Conservation (phyloP, 2,888 invertebrate genomes). For the Chesias legatella region DNA sequence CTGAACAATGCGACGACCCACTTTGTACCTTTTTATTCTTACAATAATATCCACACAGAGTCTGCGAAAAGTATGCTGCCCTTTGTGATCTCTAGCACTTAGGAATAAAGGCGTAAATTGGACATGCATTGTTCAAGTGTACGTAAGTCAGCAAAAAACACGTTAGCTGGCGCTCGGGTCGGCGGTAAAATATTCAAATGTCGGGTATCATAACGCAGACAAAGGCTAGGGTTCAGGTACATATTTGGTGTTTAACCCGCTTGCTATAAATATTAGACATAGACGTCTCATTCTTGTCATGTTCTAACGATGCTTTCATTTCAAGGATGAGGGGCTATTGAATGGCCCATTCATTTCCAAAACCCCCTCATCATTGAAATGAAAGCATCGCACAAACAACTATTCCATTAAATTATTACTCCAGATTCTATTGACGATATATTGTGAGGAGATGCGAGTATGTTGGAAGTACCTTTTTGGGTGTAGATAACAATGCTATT, state of each 20-base stretch:
- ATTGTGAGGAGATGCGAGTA: no score
- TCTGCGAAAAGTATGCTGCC: slow-evolving; percentile 20
- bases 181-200: slow-evolving; percentile 58
- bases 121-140: slow-evolving; percentile 17
- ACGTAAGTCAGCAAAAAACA: slow-evolving; percentile 36
- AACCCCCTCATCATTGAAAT: no score
- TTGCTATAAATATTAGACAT: slow-evolving; percentile 36
- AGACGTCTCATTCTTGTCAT: slow-evolving; percentile 27
- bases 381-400: no score
- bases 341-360: background rate
- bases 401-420: no score
- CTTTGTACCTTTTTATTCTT: slow-evolving; percentile 28
- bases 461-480: no score
- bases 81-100: slow-evolving; percentile 17
- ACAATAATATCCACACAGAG: slow-evolving; percentile 27
- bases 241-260: slow-evolving; percentile 33
- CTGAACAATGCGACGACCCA: slow-evolving; percentile 28
- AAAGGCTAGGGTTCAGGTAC: slow-evolving; percentile 32
- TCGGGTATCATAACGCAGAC: slow-evolving; percentile 45
- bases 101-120: slow-evolving; percentile 18
- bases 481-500: no score
- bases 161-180: slow-evolving; percentile 40
- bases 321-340: background rate
- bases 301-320: slow-evolving; percentile 17
- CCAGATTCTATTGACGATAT: no score